Evolutionary conservation across 2,888 invertebrate genomes (phyloP), one percentile per base, ranked within the genome.

Genomic region (Heliconius cydno): DNA sequence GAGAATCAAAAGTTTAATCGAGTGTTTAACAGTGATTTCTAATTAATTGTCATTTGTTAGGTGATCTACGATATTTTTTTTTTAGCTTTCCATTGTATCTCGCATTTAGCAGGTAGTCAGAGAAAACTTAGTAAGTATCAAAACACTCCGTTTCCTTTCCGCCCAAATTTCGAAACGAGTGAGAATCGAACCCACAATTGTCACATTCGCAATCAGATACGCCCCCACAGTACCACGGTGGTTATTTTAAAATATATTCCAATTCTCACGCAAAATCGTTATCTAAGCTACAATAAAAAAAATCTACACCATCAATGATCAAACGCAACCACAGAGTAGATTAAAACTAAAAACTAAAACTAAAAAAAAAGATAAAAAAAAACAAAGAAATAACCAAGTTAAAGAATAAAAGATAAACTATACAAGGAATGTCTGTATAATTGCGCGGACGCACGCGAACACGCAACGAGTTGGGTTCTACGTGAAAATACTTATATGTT

Each of bases 391-490:
- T 79, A 80, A 76, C 52, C 71, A 71, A 79, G 76, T 60, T 68
- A 72, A 80, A 78, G 75, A 75, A 78, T 76, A 78, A 79, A 81
- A 81, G 77, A 77, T 79, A 74, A 79, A 76, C 60, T 76, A 79
- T 79, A 77, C 65, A 65, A 60, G 79, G 65, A 79, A 77, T 79
- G 77, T 73, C n/a, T 19, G 57, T 28, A 68, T 82, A 81, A 82
- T 82, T 82, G 79, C 81, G 78, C 77, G 41, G 41, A 52, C 74
- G 79, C 82, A 82, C 82, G 81, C 82, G 52, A 82, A 63, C 81
- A 80, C 80, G 79, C 80, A 46, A 80, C 75, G 46, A 46, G 9
- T 28, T 25, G 38, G 19, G 57, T 57, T 60, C 34, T 60, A 73
- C 57, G 72, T 34, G 72, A 73, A 73, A 73, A 73, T 60, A 60